Conservation (phyloP, 2,113 vertebrate species). For the Monarcha castaneiventris region DNA sequence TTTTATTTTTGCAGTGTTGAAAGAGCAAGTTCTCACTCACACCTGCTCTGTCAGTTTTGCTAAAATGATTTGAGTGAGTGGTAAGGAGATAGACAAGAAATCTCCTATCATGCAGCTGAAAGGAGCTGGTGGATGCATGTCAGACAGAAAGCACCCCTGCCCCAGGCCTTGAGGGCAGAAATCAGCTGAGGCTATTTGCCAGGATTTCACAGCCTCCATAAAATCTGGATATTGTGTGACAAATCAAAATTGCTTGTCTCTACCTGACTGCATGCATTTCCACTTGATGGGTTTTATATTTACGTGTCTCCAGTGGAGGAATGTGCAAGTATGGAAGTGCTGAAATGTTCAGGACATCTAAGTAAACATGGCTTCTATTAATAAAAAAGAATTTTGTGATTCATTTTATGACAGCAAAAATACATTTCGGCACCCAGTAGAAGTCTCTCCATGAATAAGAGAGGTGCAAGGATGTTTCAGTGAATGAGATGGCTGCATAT, state of each 20-base stretch:
- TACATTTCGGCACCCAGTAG: background rate
- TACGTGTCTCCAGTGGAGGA: background rate
- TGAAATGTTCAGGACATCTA: background rate
- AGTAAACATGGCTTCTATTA: background rate
- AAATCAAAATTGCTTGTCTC: slow-evolving; percentile 18
- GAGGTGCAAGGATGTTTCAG: background rate
- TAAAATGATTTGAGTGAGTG: background rate
- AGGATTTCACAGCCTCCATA: background rate
- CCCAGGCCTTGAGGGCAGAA: background rate
- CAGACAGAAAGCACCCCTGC: background rate
- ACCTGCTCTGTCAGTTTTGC: background rate
- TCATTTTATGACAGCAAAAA: background rate
- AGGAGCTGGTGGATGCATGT: background rate
- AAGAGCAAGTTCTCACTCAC: background rate
- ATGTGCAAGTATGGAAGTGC: background rate
- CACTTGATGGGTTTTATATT: slow-evolving; percentile 9
- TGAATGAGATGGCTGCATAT: background rate
- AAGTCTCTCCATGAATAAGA: background rate
- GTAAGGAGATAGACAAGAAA: background rate
- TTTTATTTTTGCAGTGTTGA: background rate
- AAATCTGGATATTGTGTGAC: background rate
- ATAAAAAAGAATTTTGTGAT: background rate
- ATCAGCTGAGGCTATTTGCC: background rate
- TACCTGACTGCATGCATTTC: slow-evolving; percentile 7
- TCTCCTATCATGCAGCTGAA: rapidly evolving